phyloP scores from a whole-genome alignment of 2,797 vertebrate genomes.

The Falco naumanni region DNA sequence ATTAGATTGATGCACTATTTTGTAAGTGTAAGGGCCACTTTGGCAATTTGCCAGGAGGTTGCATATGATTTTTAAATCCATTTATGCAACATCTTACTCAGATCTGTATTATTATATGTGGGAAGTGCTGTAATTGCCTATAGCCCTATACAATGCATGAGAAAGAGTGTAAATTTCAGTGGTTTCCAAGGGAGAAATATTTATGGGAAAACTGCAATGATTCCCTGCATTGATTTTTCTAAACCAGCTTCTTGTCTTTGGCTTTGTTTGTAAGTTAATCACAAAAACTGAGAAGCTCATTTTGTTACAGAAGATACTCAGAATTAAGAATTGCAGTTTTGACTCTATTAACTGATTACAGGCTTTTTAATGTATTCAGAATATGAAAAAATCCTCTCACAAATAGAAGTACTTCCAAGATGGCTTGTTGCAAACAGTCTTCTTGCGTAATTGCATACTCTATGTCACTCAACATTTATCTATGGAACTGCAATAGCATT shows the following conservation, averaged over 20 bases:
- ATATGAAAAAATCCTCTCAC: slow-evolving; percentile 32
- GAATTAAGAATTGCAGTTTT: slow-evolving; percentile 51
- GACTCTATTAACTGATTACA: slow-evolving; percentile 60
- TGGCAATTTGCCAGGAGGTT: background rate
- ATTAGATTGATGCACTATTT: background rate
- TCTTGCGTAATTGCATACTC: slow-evolving; percentile 56
- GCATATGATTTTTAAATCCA: background rate
- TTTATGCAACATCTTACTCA: background rate
- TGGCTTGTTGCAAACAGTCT: slow-evolving; percentile 51
- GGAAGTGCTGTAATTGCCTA: background rate
- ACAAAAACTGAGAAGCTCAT: slow-evolving; percentile 32
- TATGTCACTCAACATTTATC: slow-evolving; percentile 36
- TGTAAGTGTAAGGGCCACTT: background rate
- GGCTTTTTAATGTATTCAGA: slow-evolving; percentile 58
- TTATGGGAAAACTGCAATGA: slow-evolving; percentile 40
- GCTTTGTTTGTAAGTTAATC: slow-evolving; percentile 53
- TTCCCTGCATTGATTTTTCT: slow-evolving; percentile 46
- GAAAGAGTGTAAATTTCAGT: slow-evolving; percentile 38
- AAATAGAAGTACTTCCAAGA: slow-evolving; percentile 60
- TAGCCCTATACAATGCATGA: background rate
- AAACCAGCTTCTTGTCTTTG: slow-evolving; percentile 53
- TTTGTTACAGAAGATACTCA: slow-evolving; percentile 8
- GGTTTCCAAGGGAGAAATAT: slow-evolving; percentile 47
- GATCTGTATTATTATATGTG: slow-evolving; percentile 6
- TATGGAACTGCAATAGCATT: slow-evolving; percentile 33